Percentiles rank a stretch among this genome's conserved stretches.
These are phyloP conservation scores for Philereme transversata DNA, from an alignment of 2,888 invertebrate genomes.

Conservation along the genomic window DNA sequence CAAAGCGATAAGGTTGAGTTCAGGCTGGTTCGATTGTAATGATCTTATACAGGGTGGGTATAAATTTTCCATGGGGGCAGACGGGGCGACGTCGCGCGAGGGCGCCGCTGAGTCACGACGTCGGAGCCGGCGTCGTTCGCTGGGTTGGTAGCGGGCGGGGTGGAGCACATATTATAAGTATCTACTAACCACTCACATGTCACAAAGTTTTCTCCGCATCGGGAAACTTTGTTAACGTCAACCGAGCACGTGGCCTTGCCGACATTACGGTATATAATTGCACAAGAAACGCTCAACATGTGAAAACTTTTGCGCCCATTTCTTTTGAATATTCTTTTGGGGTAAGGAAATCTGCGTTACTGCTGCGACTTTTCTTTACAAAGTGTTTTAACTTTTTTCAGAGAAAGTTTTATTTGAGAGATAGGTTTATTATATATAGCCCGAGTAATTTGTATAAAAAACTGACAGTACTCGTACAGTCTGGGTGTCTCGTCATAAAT, in stretches of 20 bases:
- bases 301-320: constrained; percentile 44
- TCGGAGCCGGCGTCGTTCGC: constrained; percentile 56
- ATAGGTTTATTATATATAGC: too few species aligned
- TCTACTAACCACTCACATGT: constrained; percentile 82
- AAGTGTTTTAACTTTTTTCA: background rate
- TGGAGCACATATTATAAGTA: constrained; percentile 78
- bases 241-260: constrained; percentile 81
- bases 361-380: background rate
- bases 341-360: background rate
- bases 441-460: too few species aligned
- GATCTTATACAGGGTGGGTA: constrained; percentile 81
- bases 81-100: constrained; percentile 82
- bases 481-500: background rate
- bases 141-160: constrained; percentile 39
- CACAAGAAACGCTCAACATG: constrained; percentile 51
- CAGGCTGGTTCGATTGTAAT: constrained; percentile 55
- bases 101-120: constrained; percentile 82
- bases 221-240: constrained; percentile 83
- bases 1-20: constrained; percentile 57
- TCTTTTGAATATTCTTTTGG: constrained; percentile 27
- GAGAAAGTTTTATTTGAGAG: too few species aligned
- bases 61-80: constrained; percentile 83
- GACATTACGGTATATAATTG: constrained; percentile 72
- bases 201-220: constrained; percentile 83
- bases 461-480: background rate